Conservation (phyloP, 2,888 invertebrate genomes). For the Phyllotreta cruciferae region DNA sequence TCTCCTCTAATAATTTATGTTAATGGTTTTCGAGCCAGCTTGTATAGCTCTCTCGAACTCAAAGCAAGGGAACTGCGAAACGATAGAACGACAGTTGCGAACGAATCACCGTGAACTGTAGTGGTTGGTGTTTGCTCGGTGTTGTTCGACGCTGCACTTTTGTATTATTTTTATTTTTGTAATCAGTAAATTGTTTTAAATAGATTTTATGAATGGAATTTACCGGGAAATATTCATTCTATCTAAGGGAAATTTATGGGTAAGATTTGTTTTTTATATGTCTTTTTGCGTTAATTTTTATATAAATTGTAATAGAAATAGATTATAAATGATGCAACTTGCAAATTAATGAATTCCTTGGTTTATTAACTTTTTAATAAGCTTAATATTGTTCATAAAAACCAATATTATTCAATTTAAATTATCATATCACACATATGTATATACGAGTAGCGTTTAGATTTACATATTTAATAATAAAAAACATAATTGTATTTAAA, state of each 20-base stretch:
- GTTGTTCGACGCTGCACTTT: constrained; percentile 12
- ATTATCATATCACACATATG: too few species aligned
- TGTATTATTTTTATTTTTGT: neutral
- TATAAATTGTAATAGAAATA: too few species aligned
- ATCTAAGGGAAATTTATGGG: neutral
- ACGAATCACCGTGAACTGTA: constrained; percentile 56
- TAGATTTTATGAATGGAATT: neutral
- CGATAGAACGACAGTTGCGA: constrained; percentile 57
- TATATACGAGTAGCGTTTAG: too few species aligned
- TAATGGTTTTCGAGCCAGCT: constrained; percentile 58
- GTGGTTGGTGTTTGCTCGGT: constrained; percentile 43
- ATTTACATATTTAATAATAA: too few species aligned
- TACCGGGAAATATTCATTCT: too few species aligned
- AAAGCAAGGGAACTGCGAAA: constrained; percentile 52
- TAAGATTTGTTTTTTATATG: constrained; percentile 10
- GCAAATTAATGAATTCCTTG: too few species aligned
- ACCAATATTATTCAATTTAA: too few species aligned
- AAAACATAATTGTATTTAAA: neutral
- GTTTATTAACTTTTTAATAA: too few species aligned
- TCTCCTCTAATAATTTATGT: constrained; percentile 69
- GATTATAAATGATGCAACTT: too few species aligned
- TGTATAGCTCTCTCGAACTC: constrained; percentile 47
- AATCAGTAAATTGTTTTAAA: neutral
- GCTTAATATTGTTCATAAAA: too few species aligned
- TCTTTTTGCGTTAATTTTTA: neutral